phyloP scores from a whole-genome alignment of 2,113 vertebrate species.

The Cebus imitator region DNA sequence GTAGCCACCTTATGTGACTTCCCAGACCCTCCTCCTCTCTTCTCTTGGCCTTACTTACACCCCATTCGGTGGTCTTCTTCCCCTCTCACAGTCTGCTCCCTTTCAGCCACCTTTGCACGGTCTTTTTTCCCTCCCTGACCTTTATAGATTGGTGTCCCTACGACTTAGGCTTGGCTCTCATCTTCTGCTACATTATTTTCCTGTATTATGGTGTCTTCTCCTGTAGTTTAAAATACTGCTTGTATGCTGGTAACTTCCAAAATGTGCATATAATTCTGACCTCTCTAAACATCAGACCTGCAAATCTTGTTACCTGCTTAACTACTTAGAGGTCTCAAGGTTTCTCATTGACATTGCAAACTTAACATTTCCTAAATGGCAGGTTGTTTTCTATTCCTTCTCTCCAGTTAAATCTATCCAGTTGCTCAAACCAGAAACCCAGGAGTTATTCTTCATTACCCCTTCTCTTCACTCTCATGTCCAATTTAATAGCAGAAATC shows the following conservation, averaged over 20 bases:
- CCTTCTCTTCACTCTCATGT: not conserved
- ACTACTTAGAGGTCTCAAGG: not conserved
- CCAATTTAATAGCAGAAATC: not conserved
- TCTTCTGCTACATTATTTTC: not conserved
- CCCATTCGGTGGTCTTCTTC: not conserved
- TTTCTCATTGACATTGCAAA: not conserved
- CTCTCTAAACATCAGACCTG: not conserved
- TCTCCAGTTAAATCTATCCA: not conserved
- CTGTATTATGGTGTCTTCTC: not conserved
- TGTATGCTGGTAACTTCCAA: not conserved
- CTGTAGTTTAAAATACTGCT: not conserved
- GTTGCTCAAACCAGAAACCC: not conserved
- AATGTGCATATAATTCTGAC: not conserved
- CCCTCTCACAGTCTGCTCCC: accelerated
- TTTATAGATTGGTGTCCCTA: not conserved
- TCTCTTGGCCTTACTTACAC: not conserved
- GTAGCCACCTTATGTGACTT: not conserved
- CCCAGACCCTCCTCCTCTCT: not conserved
- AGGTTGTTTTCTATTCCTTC: not conserved
- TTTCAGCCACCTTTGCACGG: not conserved
- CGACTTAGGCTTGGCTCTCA: not conserved
- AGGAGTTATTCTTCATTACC: not conserved
- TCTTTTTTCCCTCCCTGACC: not conserved
- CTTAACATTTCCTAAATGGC: not conserved
- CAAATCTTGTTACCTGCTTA: not conserved